These are phyloP conservation scores for Sesia bembeciformis DNA, from an alignment of 2,888 invertebrate species.

Conservation along the genomic window DNA sequence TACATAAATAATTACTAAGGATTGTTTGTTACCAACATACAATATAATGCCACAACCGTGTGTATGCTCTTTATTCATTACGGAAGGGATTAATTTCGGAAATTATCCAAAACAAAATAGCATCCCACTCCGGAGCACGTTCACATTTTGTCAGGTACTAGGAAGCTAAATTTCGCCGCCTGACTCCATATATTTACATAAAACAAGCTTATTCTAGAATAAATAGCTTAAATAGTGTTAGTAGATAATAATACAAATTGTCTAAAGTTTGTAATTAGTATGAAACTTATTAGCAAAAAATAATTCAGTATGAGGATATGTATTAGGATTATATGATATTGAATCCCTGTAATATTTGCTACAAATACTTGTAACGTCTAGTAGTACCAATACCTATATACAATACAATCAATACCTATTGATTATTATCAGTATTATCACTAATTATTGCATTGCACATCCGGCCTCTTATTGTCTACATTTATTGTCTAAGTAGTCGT, in stretches of 20 bases:
- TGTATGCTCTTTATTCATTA: constrained; percentile 33
- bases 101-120: neutral
- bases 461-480: constrained; percentile 46
- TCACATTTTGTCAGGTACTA: constrained; percentile 62
- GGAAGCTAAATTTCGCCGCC: constrained; percentile 65
- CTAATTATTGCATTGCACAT: constrained; percentile 64
- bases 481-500: constrained; percentile 5
- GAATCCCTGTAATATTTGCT: too few species aligned
- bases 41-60: constrained; percentile 31
- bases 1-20: neutral
- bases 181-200: constrained; percentile 36
- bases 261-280: too few species aligned
- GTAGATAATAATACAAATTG: neutral
- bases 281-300: too few species aligned
- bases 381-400: too few species aligned
- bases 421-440: neutral
- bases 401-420: too few species aligned
- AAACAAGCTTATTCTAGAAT: constrained; percentile 1
- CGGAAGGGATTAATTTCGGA: constrained; percentile 27
- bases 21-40: constrained; percentile 56
- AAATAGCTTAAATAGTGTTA: neutral
- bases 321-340: too few species aligned
- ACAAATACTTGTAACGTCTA: too few species aligned
- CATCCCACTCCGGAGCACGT: constrained; percentile 53
- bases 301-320: too few species aligned